Base-by-base conservation (phyloP, 2,113 vertebrate species). In the Channa argus region DNA sequence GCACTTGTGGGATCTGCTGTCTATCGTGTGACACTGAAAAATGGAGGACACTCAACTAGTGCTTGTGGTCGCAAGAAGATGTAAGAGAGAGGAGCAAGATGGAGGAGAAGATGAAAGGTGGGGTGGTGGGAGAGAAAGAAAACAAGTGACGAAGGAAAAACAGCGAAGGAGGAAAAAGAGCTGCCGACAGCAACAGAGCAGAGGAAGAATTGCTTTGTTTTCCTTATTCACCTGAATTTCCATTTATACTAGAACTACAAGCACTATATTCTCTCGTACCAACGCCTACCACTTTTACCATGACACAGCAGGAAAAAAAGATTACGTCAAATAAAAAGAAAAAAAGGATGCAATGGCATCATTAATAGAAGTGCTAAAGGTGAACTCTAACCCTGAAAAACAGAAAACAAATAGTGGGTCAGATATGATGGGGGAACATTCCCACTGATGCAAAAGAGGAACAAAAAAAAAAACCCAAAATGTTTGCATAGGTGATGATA, bases 31-130 rank as follows among this genome's bases (percentile, higher is more conserved):
- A 88, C 51, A 50, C 81, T 86, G 85, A 89, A 84, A 87, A 87
- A 92, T 90, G 87, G 86, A 86, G 90, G 87, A 90, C 85, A 84
- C 86, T 88, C 34, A 86, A 11, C 24, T 74, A 65, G 53, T 84
- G 88, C 86, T 90, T 85, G 85, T 2, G 86, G 89, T 87, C 73
- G 80, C 79, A 75, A 84, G 83, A 75, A 86, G 82, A 89, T 44
- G 78, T 59, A 55, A 73, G 73, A 71, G 59, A 83, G 70, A 37
- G n/a, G 44, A 76, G 79, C 68, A 74, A 84, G 80, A 82, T 75
- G 61, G 71, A 63, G 77, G 47, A 71, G 63, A 50, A 54, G 56
- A 74, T 54, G 74, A 62, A 81, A 77, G 24, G 24, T 38, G 45
- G 37, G 44, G n/a, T 6, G 38, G 37, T 3, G 46, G 45, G 13